Conservation (phyloP, 1,140 invertebrate genomes). For the Meloidogyne floridensis region DNA sequence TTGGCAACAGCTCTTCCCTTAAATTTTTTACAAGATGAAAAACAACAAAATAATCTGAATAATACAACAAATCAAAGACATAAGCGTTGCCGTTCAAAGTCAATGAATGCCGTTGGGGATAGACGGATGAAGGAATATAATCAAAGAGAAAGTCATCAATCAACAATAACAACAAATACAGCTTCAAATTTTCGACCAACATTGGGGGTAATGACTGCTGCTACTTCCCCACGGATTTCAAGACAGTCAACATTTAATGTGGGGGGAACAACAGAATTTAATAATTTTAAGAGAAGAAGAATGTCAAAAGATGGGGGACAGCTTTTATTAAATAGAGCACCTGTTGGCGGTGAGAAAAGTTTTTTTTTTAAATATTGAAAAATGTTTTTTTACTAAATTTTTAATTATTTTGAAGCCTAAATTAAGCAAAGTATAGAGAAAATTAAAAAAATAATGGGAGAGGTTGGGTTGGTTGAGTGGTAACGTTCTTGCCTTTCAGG, state of each 20-base stretch:
- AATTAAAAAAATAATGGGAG: not conserved
- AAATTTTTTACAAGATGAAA: not conserved
- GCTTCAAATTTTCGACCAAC: not conserved
- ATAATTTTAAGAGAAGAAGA: not conserved
- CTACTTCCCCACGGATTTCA: not conserved
- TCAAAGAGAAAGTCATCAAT: not conserved
- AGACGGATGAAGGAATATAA: not conserved
- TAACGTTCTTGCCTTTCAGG: not conserved
- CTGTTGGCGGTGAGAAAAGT: not conserved
- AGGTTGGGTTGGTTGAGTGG: not conserved
- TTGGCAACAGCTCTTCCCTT: slow-evolving; percentile 5
- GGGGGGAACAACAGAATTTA: slow-evolving; percentile 1
- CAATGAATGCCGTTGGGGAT: not conserved
- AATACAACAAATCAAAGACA: not conserved
- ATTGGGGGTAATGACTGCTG: not conserved
- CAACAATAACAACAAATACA: not conserved
- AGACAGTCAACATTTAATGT: slow-evolving; percentile 5
- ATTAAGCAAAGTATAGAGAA: no score
- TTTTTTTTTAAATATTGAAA: not conserved
- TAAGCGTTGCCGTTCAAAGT: not conserved
- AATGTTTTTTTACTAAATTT: no score
- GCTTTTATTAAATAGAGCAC: not conserved
- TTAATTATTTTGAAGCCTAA: no score
- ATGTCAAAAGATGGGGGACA: not conserved
- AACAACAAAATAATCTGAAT: not conserved